Evolutionary conservation across 2,888 invertebrate genomes (phyloP).

Genomic region (Prosapia bicincta): DNA sequence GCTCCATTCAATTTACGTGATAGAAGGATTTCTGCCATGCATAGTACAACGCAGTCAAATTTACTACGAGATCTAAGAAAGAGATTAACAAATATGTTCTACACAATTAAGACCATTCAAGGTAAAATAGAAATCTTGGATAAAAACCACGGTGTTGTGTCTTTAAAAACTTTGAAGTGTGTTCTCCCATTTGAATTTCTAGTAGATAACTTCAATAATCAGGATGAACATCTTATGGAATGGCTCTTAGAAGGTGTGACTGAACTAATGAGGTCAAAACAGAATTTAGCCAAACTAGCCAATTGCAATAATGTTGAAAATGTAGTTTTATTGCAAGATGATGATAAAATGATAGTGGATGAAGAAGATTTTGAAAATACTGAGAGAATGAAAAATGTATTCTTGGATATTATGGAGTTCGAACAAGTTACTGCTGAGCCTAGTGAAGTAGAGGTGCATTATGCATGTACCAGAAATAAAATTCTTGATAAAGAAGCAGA

Average conservation of each 20-base stretch:
- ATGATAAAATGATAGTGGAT: background rate
- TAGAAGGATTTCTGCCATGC: slow-evolving; percentile 1
- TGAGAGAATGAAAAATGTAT: slow-evolving; percentile 10
- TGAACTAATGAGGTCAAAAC: background rate
- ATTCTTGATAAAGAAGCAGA: slow-evolving; percentile 9
- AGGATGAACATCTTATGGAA: slow-evolving; percentile 15
- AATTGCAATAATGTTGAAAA: slow-evolving; percentile 12
- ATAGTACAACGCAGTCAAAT: slow-evolving; percentile 5
- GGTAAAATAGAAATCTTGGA: slow-evolving; percentile 8
- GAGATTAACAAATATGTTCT: slow-evolving; percentile 6
- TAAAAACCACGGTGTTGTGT: slow-evolving; percentile 10
- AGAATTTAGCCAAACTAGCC: slow-evolving; percentile 12
- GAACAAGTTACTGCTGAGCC: background rate
- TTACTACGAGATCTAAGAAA: slow-evolving; percentile 18
- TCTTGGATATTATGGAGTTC: slow-evolving; percentile 9
- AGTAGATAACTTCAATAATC: background rate
- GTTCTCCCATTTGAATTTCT: background rate
- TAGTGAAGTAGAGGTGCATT: background rate
- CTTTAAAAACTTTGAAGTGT: slow-evolving; percentile 11
- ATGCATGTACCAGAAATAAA: slow-evolving; percentile 12
- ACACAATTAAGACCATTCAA: slow-evolving; percentile 9
- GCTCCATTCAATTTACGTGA: slow-evolving; percentile 18
- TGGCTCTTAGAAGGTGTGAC: slow-evolving; percentile 18
- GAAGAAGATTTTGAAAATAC: slow-evolving; percentile 19
- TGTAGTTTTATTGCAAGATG: slow-evolving; percentile 7